Percentiles rank a stretch among this genome's conserved stretches.
Conservation (phyloP, 2,888 invertebrate genomes). For the Penaeus monodon region DNA sequence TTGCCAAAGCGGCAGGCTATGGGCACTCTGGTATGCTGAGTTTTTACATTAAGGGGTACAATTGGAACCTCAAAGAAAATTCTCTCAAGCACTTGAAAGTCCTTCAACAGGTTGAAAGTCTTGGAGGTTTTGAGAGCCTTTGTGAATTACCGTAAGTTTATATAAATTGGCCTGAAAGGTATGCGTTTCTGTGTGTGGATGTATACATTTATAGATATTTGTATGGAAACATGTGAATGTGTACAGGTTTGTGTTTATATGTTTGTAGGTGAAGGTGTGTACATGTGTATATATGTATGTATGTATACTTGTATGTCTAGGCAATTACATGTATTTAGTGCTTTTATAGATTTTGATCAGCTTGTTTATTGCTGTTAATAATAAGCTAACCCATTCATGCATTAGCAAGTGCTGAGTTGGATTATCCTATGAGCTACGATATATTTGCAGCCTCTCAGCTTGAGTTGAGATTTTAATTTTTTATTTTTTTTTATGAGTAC, state of each 20-base stretch:
- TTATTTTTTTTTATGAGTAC: no score
- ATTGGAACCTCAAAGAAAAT: constrained; percentile 78
- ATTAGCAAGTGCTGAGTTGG: no score
- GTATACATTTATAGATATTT: no score
- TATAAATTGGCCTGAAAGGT: no score
- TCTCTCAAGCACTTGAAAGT: constrained; percentile 83
- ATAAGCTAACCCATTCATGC: no score
- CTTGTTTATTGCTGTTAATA: no score
- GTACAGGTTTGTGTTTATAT: neutral
- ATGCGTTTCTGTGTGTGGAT: no score
- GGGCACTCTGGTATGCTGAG: constrained; percentile 94
- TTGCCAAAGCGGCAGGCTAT: constrained; percentile 83
- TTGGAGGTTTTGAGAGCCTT: constrained; percentile 95
- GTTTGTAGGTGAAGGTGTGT: neutral
- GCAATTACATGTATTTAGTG: neutral
- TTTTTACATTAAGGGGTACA: constrained; percentile 85
- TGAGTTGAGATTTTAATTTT: no score
- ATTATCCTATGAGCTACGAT: no score
- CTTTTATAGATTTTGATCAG: no score
- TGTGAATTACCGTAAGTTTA: constrained; percentile 75
- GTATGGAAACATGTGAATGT: no score
- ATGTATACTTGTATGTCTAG: constrained; percentile 3
- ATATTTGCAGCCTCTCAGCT: no score
- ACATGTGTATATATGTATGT: neutral
- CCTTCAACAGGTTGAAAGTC: constrained; percentile 90